These are phyloP conservation scores for Amblyjoppa fuscipennis DNA, from an alignment of 2,888 invertebrate genomes.

Conservation along the genomic window DNA sequence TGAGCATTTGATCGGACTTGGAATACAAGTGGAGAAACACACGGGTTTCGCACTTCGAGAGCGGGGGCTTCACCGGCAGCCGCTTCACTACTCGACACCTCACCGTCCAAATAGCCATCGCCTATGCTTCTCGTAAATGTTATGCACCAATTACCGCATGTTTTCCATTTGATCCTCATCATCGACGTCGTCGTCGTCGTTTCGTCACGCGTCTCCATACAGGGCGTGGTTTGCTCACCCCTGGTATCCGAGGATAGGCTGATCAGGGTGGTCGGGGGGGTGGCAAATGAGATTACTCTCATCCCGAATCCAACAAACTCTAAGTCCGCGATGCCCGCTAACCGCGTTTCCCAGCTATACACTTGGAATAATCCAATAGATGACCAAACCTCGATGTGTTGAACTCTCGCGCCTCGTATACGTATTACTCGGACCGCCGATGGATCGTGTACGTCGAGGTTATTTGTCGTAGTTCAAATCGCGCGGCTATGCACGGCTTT, in stretches of 20 bases:
- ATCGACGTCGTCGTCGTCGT: neutral
- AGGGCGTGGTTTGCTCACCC: constrained; percentile 84
- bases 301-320: constrained; percentile 85
- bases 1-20: neutral
- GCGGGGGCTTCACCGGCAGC: constrained; percentile 1
- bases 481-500: constrained; percentile 58
- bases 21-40: neutral
- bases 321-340: constrained; percentile 81
- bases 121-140: neutral
- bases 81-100: neutral
- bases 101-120: neutral
- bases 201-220: constrained; percentile 50
- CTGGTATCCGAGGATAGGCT: constrained; percentile 82
- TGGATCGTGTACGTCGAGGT: constrained; percentile 11
- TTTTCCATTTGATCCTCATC: constrained; percentile 29
- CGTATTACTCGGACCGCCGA: constrained; percentile 41
- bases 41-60: neutral
- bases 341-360: constrained; percentile 76
- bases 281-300: constrained; percentile 85
- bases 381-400: constrained; percentile 71
- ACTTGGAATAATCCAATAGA: constrained; percentile 82
- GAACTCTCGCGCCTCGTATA: constrained; percentile 62
- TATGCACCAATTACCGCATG: neutral
- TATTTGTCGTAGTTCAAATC: constrained; percentile 41
- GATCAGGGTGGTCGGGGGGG: constrained; percentile 77